phyloP scores from a whole-genome alignment of 2,888 invertebrate species.

The Phengaris alcon region DNA sequence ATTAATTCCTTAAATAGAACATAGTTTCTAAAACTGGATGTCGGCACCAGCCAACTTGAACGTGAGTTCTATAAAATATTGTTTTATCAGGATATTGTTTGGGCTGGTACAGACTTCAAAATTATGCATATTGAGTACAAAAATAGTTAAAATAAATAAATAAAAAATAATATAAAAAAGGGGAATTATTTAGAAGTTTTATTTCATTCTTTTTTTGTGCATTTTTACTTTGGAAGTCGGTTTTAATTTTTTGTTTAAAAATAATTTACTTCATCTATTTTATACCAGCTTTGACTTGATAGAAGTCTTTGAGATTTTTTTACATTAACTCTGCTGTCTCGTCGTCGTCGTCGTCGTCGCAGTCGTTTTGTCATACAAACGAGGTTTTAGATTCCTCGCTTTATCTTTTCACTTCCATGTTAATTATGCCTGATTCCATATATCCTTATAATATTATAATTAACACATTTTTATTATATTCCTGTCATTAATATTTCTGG shows the following conservation, averaged over 20 bases:
- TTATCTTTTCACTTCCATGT: slow-evolving; percentile 6
- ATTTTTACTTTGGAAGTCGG: not conserved
- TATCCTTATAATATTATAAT: not conserved
- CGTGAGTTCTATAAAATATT: too few relatives aligned
- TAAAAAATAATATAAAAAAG: too few relatives aligned
- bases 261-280: not conserved
- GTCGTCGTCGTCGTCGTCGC: too few relatives aligned
- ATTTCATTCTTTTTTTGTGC: not conserved
- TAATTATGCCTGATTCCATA: not conserved
- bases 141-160: too few relatives aligned
- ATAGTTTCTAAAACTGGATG: not conserved
- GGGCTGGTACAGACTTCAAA: too few relatives aligned
- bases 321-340: slow-evolving; percentile 3
- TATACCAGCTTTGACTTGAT: slow-evolving; percentile 3
- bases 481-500: not conserved
- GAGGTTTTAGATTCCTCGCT: slow-evolving; percentile 9
- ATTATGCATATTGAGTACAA: too few relatives aligned
- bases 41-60: too few relatives aligned
- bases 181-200: too few relatives aligned
- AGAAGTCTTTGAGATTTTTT: slow-evolving; percentile 3
- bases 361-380: slow-evolving; percentile 3
- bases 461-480: not conserved
- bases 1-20: not conserved
- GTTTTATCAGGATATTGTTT: too few relatives aligned
- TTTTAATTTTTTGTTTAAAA: too few relatives aligned